These are phyloP conservation scores for Scartelaos histophorus DNA, from an alignment of 2,113 vertebrate species.

Conservation along the genomic window DNA sequence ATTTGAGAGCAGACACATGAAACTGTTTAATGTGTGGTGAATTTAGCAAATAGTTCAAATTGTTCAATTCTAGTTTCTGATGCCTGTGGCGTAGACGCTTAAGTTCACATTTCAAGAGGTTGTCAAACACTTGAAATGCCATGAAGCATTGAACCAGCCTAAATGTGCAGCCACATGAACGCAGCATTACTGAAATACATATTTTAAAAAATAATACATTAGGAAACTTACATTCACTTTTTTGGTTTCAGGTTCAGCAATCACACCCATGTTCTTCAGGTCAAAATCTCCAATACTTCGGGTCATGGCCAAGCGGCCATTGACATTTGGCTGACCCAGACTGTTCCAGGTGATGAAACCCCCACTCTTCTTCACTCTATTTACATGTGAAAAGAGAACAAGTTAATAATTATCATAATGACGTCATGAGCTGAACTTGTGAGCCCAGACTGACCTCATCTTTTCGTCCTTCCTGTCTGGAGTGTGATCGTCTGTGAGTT, in stretches of 20 bases:
- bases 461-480: slow-evolving; percentile 97
- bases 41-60: no score
- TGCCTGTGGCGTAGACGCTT: no score
- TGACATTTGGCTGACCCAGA: slow-evolving; percentile 93
- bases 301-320: slow-evolving; percentile 95
- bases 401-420: neutral
- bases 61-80: no score
- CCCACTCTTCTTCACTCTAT: slow-evolving; percentile 90
- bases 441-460: slow-evolving; percentile 80
- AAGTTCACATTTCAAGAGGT: no score
- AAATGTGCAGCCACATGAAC: no score
- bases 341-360: slow-evolving; percentile 96
- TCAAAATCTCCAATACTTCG: slow-evolving; percentile 96
- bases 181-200: no score
- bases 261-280: slow-evolving; percentile 90
- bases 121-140: no score
- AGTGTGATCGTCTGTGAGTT: slow-evolving; percentile 94
- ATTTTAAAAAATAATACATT: neutral
- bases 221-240: slow-evolving; percentile 78
- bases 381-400: slow-evolving; percentile 2
- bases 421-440: neutral
- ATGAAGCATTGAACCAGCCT: no score
- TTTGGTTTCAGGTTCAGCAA: slow-evolving; percentile 94
- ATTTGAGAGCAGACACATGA: no score
- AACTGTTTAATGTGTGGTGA: no score